Evolutionary conservation across 2,797 vertebrate genomes (phyloP), one percentile per base, ranked within the genome.

Genomic region (Moxostoma hubbsi): DNA sequence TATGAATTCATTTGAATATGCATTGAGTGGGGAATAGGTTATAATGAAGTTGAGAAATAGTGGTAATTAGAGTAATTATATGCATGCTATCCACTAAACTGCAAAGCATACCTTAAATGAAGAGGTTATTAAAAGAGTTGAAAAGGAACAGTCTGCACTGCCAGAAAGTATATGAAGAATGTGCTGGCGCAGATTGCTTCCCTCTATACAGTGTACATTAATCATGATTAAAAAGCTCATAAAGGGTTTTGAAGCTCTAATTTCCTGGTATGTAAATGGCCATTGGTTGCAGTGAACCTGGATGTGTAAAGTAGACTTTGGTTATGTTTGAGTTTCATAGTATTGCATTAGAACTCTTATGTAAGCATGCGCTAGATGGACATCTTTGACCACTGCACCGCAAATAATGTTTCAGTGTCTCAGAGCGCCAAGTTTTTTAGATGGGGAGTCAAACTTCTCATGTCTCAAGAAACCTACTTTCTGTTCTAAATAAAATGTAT

Each of bases 41-140:
- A 54, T 77, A 84, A 86, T 79, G 68, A 84, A 79, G 54, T 79
- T 73, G 58, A 24, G 24, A 24, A 24, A 87, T 81, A 81, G 77
- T 63, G 67, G 68, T 92, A 92, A 93, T 93, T 90, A 90, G 85
- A 86, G 89, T 90, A 88, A 93, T 92, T 91, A 90, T 84, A 89
- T 84, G 85, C 75, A 84, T 59, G 81, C 77, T 86, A 90, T 89
- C 86, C 83, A 85, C 87, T 91, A 92, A 92, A 93, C 88, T 87
- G 88, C 88, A 85, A 88, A 87, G 86, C 85, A 87, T 87, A 93
- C 89, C 90, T 86, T 90, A 87, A 92, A 92, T 88, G 83, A 62
- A 75, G 73, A 81, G 84, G 83, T 89, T 90, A 93, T 93, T 92
- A 90, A 73, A 59, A 70, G 72, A 54, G 76, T 70, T 59, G 66